These are phyloP conservation scores for Antheraea assamensis DNA, from an alignment of 2,888 invertebrate genomes.

Conservation along the genomic window DNA sequence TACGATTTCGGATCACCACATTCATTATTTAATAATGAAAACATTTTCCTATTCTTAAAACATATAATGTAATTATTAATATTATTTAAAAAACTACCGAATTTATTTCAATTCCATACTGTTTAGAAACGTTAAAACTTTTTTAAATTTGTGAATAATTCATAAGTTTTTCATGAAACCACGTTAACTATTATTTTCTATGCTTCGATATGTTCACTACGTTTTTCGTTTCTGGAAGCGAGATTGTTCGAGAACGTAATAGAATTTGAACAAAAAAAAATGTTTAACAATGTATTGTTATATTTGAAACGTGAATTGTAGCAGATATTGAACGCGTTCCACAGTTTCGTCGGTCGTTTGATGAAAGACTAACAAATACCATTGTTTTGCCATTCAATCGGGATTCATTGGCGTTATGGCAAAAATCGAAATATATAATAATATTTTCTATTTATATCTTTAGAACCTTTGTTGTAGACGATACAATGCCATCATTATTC, in stretches of 20 bases:
- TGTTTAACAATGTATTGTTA: background rate
- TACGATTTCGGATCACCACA: too few species aligned
- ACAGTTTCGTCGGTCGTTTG: background rate
- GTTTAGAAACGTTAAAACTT: background rate
- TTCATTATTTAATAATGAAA: too few species aligned
- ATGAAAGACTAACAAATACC: conserved; percentile 8
- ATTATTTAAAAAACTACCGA: background rate
- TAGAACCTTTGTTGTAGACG: background rate
- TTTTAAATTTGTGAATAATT: background rate
- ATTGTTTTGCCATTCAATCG: background rate
- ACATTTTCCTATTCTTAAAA: background rate
- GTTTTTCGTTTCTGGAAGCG: background rate
- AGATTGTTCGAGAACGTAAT: background rate
- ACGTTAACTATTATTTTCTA: background rate
- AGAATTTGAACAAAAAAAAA: background rate
- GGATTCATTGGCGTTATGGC: background rate
- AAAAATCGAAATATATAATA: background rate
- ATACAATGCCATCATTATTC: background rate
- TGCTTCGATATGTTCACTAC: background rate
- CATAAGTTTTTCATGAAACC: background rate
- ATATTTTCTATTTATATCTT: background rate
- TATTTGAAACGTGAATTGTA: background rate
- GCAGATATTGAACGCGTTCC: background rate
- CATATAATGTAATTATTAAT: too few species aligned
- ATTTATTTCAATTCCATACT: background rate